phyloP scores from a whole-genome alignment of 2,113 vertebrate genomes.

The Stegastes partitus region DNA sequence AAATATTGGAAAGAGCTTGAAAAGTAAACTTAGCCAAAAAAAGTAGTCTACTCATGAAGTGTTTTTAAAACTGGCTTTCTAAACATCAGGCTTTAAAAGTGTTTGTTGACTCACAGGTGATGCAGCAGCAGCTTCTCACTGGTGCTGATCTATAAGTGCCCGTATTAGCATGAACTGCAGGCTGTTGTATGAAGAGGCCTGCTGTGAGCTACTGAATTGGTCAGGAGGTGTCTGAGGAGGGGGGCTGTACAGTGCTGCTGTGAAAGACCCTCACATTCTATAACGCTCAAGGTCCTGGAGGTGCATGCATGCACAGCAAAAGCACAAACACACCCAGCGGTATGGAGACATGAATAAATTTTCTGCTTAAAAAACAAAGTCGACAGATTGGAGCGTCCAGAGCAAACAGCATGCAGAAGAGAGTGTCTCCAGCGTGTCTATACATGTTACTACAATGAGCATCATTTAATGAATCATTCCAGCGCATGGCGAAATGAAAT shows the following conservation, averaged over 20 bases:
- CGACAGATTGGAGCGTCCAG: constrained; percentile 42
- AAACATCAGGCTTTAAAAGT: background rate
- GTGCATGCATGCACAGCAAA: constrained; percentile 2
- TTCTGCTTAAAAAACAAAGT: constrained; percentile 35
- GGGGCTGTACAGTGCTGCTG: constrained; percentile 7
- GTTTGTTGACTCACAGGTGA: constrained; percentile 48
- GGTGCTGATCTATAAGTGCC: background rate
- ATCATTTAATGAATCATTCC: constrained; percentile 31
- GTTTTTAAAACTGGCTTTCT: background rate
- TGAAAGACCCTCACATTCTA: constrained; percentile 52
- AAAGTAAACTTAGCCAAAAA: background rate
- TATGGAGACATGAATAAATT: constrained; percentile 6
- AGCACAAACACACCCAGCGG: constrained; percentile 17
- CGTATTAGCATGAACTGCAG: constrained; percentile 1
- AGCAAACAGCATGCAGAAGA: constrained; percentile 29
- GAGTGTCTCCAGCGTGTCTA: constrained; percentile 52
- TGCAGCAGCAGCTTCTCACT: constrained; percentile 16
- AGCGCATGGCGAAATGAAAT: constrained; percentile 11
- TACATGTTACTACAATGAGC: background rate
- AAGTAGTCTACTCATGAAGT: background rate
- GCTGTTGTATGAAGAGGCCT: constrained; percentile 36
- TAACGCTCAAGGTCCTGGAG: background rate
- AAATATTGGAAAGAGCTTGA: background rate
- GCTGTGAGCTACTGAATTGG: constrained; percentile 60
- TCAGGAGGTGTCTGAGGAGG: constrained; percentile 57